Conservation (phyloP, 2,797 vertebrate genomes). For the Valencia hispanica region DNA sequence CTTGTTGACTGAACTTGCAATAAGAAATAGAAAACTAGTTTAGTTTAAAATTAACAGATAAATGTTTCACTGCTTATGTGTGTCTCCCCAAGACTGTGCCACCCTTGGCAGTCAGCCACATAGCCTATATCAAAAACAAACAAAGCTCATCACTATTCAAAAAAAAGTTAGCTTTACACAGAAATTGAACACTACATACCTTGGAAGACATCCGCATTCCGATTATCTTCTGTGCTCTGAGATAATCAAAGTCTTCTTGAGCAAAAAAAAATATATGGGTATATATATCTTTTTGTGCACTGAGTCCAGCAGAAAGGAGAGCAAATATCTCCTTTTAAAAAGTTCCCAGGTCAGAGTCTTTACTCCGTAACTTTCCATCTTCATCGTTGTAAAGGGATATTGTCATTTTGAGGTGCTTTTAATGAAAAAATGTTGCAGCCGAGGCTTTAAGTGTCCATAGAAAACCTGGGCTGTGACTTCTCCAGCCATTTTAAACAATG, state of each 20-base stretch:
- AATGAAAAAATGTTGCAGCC: constrained; percentile 64
- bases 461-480: constrained; percentile 58
- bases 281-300: constrained; percentile 61
- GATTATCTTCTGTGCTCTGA: constrained; percentile 68
- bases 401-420: constrained; percentile 78
- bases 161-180: not conserved
- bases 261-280: constrained; percentile 19
- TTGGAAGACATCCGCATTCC: constrained; percentile 74
- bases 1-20: not conserved
- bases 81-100: not conserved
- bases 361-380: constrained; percentile 75
- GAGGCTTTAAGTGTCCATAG: constrained; percentile 52
- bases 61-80: not conserved
- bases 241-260: constrained; percentile 71
- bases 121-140: not conserved
- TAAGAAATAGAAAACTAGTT: not conserved
- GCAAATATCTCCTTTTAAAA: constrained; percentile 51
- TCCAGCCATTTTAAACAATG: constrained; percentile 52
- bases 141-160: not conserved
- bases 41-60: not conserved
- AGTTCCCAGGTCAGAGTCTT: constrained; percentile 69
- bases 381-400: constrained; percentile 82
- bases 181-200: constrained; percentile 69
- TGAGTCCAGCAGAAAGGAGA: constrained; percentile 71
- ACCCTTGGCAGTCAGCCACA: not conserved